Conservation (phyloP, 2,888 invertebrate genomes). For the Neria commutata region DNA sequence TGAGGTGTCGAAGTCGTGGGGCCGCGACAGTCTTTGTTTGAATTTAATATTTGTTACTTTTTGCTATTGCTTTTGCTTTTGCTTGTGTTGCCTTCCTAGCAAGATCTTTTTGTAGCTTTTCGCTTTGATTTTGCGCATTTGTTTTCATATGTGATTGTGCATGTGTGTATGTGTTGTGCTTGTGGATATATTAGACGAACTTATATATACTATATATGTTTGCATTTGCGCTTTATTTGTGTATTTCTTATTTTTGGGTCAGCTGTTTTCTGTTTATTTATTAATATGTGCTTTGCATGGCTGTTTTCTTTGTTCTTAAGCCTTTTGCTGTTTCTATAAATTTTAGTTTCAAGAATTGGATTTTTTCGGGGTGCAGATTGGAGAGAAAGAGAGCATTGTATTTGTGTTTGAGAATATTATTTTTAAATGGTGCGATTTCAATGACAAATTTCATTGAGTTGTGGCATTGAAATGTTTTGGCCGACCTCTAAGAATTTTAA, state of each 20-base stretch:
- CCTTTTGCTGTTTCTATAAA: background rate
- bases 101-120: slow-evolving; percentile 7
- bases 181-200: background rate
- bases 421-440: too few relatives aligned
- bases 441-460: too few relatives aligned
- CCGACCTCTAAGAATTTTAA: too few relatives aligned
- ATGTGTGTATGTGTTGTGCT: slow-evolving; percentile 1
- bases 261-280: slow-evolving; percentile 22
- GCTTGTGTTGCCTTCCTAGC: slow-evolving; percentile 3
- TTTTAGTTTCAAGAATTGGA: background rate
- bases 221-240: slow-evolving; percentile 5
- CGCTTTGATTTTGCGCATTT: slow-evolving; percentile 10
- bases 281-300: background rate
- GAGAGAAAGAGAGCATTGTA: too few relatives aligned
- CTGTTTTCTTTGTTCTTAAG: background rate
- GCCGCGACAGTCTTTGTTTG: slow-evolving; percentile 8
- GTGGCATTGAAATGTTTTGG: too few relatives aligned
- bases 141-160: background rate
- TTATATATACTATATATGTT: background rate
- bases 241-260: slow-evolving; percentile 12
- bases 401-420: too few relatives aligned
- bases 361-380: too few relatives aligned
- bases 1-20: too few relatives aligned
- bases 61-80: too few relatives aligned
- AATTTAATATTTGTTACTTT: slow-evolving; percentile 7